Percentiles rank a stretch among this genome's conserved stretches.
phyloP scores from a whole-genome alignment of 2,113 vertebrate genomes.

The Pelecanus crispus region DNA sequence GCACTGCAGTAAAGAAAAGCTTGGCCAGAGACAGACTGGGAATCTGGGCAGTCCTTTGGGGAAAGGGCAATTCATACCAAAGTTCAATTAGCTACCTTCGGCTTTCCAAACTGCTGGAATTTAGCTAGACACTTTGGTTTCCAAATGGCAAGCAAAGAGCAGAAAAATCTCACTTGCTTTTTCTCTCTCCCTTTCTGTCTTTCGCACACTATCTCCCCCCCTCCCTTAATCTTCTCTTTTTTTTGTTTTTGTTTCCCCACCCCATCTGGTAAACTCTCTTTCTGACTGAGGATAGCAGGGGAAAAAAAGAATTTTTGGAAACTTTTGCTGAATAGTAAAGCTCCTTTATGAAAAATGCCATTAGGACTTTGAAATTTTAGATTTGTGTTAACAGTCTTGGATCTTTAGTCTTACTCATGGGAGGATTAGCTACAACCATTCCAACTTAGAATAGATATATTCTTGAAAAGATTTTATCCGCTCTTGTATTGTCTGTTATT shows the following conservation, averaged over 20 bases:
- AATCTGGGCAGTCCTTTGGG: background rate
- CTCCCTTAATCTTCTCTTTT: background rate
- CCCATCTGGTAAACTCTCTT: background rate
- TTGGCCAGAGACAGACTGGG: background rate
- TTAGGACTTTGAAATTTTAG: background rate
- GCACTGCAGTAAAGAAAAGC: background rate
- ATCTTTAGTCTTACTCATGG: background rate
- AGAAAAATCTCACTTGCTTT: background rate
- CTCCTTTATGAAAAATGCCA: background rate
- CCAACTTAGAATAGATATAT: background rate
- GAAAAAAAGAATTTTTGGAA: background rate
- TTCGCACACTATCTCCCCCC: no score
- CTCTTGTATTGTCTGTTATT: background rate
- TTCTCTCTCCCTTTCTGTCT: background rate
- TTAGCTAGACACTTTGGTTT: background rate
- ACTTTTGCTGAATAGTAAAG: background rate
- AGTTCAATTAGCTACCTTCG: fast-evolving
- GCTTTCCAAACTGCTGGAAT: background rate
- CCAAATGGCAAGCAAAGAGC: background rate
- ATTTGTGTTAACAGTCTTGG: background rate
- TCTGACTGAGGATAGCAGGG: background rate
- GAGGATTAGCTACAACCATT: background rate
- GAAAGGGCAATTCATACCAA: fast-evolving
- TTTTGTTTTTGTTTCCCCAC: background rate
- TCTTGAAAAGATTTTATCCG: background rate